Evolutionary conservation across 2,113 vertebrate genomes (phyloP), one percentile per base, ranked within the genome.

Genomic region (Tupaia tana): DNA sequence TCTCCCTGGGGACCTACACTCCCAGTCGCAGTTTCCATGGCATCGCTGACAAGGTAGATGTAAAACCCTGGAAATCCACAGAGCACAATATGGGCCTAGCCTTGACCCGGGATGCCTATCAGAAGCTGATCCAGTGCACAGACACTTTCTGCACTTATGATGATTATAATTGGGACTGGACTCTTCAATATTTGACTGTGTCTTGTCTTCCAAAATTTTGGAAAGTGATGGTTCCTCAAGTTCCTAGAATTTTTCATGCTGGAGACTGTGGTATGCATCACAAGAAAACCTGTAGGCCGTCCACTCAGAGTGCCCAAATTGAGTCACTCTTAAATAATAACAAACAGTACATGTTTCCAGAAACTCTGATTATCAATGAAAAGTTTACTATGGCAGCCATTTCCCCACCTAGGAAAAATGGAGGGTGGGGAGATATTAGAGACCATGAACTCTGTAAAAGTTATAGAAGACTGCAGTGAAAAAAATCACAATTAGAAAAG

Each of bases 131-230:
- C 24, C 95, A 98, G 86, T 99, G 99, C 99, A 99, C 99, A 12
- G 99, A 99, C n/a, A 98, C 99, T 83, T 99, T 99, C 99, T 99
- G 99, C 98, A 99, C 99, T 88, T 99, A 99, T 0, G 99, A 99
- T 58, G 99, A 99, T 96, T 99, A 99, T 98, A 99, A 99, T 99
- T 99, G 99, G 99, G 99, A 99, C 98, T 99, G 99, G 99, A 99
- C 99, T 66, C 98, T 99, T 97, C 99, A 99, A 69, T 99, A 99
- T 96, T 98, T 99, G 97, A 99, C 99, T 22, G 99, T 99, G 52
- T 98, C 98, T 90, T 99, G 99, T 98, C 98, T 99, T 98, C 99
- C 99, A 88, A 98, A 99, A 85, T 99, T 99, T 98, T 99, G 99
- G 99, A 99, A 99, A 98, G 99, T 99, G 52, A 99, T 99, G 98